Base-by-base conservation (phyloP, 1,140 invertebrate species). In the Apis dorsata region DNA sequence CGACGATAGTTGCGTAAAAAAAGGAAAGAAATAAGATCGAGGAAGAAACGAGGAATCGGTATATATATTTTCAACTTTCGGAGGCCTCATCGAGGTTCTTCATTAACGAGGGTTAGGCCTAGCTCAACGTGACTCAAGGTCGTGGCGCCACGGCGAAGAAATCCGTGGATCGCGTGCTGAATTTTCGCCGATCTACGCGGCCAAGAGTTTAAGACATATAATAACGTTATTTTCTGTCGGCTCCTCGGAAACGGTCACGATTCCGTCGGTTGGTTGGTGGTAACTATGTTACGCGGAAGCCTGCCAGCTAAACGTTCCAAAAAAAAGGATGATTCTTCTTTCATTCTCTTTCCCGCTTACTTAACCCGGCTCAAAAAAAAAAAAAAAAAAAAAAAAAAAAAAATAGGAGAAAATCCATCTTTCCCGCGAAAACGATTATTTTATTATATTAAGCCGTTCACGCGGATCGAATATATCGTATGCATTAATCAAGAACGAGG, bases 161-260 rank as follows among this genome's bases (percentile, higher is more conserved):
- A 87, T 86, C 87, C 85, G 81, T 76, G 75, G 91, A 91, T 92
- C 91, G 91, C 92, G 91, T 93, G 92, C 89, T 87, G 88, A 87
- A 79, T 66, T 89, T 83, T 89, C 86, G 88, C 85, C 85, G 73
- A 69, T 91, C 85, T 85, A 86, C 85, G 76, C 73, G 88, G 69
- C 65, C 79, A 86, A 74, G 82, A 81, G 85, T 87, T 87, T 81
- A 86, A 88, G 86, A 66, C 71, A 73, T 87, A 88, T 93, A 92
- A 93, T 92, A 90, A 92, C 90, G 89, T 90, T 89, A 87, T 88
- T 91, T 89, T 91, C 90, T 86, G 91, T 91, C 92, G 92, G 91
- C 88, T 90, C 82, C 85, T 86, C 84, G 91, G 88, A 91, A 92
- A 91, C 85, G 90, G 87, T 93, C 91, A 92, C 91, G 91, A 91